phyloP scores from a whole-genome alignment of 2,113 vertebrate genomes.

The Lampris megalopsis region DNA sequence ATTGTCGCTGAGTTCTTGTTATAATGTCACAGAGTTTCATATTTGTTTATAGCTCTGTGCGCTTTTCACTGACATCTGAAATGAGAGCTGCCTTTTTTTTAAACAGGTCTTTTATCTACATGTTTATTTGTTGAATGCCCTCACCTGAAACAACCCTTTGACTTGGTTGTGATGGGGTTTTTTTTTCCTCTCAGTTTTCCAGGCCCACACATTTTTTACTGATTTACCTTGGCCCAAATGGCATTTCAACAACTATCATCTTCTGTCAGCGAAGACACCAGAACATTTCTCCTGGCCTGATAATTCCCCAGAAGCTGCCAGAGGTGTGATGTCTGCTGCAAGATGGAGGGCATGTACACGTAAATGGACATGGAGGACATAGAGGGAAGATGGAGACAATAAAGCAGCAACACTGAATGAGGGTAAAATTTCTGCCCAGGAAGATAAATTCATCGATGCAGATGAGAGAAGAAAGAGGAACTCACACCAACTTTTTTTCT shows the following conservation, averaged over 20 bases:
- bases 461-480: conserved; percentile 19
- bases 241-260: conserved; percentile 46
- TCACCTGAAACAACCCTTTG: background rate
- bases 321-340: conserved; percentile 13
- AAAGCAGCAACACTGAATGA: background rate
- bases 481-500: background rate
- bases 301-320: conserved; percentile 8
- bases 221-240: conserved; percentile 46
- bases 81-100: too few species aligned
- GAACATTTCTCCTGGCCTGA: conserved; percentile 6
- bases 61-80: too few species aligned
- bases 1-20: too few species aligned
- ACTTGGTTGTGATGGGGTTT: background rate
- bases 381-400: background rate
- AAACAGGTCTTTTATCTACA: too few species aligned
- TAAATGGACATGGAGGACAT: too few species aligned
- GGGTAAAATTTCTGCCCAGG: background rate
- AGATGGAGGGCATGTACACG: background rate
- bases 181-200: conserved; percentile 21
- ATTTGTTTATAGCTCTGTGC: too few species aligned
- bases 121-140: background rate
- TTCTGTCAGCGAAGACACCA: conserved; percentile 16
- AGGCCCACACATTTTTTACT: conserved; percentile 26
- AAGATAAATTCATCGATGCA: conserved; percentile 11
- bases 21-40: too few species aligned